phyloP scores from a whole-genome alignment of 2,113 vertebrate genomes.

The Carettochelys insculpta region DNA sequence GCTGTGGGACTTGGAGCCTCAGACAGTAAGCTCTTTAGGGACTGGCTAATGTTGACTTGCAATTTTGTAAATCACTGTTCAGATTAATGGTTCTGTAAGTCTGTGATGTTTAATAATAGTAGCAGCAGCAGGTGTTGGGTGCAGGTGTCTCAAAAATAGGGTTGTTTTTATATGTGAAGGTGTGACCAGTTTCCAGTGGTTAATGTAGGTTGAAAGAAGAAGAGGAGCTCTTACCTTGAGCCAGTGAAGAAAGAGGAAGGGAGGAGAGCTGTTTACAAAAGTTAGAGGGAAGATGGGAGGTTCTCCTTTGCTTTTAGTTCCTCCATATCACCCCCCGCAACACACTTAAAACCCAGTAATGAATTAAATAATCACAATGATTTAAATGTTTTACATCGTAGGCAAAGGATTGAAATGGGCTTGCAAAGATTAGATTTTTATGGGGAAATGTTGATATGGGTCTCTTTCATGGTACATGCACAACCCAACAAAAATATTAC shows the following conservation, averaged over 20 bases:
- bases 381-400: not conserved
- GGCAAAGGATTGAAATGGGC: not conserved
- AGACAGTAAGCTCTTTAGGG: slow-evolving; percentile 21
- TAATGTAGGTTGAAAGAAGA: rapidly evolving
- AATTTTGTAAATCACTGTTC: slow-evolving; percentile 4
- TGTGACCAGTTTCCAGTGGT: not conserved
- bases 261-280: not conserved
- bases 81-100: not conserved
- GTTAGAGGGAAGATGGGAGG: not conserved
- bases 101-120: not conserved
- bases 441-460: no score
- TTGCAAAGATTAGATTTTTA: no score
- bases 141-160: not conserved
- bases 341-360: not conserved
- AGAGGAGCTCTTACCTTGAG: not conserved
- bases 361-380: not conserved
- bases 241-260: not conserved
- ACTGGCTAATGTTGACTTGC: slow-evolving; percentile 7
- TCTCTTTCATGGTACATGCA: no score
- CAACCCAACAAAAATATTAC: no score
- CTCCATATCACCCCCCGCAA: not conserved
- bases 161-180: not conserved
- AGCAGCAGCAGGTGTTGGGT: not conserved
- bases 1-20: slow-evolving; percentile 25
- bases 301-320: not conserved